These are phyloP conservation scores for Euleptes europaea DNA, from an alignment of 2,113 vertebrate genomes.

Conservation along the genomic window DNA sequence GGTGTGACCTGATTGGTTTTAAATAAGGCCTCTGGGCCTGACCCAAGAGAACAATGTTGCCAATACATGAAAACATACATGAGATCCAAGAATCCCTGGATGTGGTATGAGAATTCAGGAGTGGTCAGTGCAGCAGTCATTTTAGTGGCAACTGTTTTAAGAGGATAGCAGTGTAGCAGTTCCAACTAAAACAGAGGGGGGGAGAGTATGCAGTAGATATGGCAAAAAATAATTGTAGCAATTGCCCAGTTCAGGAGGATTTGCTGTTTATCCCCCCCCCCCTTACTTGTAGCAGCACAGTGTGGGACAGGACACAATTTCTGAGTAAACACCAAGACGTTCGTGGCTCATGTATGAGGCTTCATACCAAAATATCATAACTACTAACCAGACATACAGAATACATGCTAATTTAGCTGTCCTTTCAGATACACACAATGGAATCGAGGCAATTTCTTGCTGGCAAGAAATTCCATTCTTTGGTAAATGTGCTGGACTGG, in stretches of 20 bases:
- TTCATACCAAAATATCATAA: not conserved
- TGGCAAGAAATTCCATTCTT: not conserved
- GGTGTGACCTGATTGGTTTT: not conserved
- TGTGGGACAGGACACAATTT: not conserved
- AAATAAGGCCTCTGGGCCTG: not conserved
- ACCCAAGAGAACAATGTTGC: not conserved
- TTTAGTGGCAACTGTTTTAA: not conserved
- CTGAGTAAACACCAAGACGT: not conserved
- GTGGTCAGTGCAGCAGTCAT: not conserved
- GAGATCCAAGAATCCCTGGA: not conserved
- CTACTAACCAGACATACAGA: not conserved
- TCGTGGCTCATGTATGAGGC: not conserved
- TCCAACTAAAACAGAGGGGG: not conserved
- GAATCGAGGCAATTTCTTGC: not conserved
- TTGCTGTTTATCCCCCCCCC: not conserved
- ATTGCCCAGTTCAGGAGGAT: not conserved
- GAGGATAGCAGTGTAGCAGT: not conserved
- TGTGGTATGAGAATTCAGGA: not conserved
- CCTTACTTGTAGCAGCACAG: no score
- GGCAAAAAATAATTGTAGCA: not conserved
- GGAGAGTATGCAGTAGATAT: not conserved
- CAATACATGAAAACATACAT: not conserved
- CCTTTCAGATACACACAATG: not conserved
- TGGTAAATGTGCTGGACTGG: not conserved
- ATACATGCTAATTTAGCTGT: not conserved